Base-by-base conservation (phyloP, 2,113 vertebrate species). In the Acrocephalus arundinaceus region DNA sequence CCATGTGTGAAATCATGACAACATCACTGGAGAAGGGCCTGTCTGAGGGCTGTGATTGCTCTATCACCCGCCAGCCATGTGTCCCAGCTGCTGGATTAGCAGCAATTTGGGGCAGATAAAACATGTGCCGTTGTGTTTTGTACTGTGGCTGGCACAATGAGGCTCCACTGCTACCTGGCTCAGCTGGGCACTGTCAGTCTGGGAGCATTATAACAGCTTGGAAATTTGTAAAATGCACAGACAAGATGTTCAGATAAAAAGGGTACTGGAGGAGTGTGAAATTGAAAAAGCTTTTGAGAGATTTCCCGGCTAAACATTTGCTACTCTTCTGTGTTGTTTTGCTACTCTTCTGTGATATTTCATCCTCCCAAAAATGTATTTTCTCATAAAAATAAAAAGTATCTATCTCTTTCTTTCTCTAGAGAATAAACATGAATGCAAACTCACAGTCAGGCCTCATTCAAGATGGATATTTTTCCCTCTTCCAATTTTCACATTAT, bases 31-130 rank as follows among this genome's bases (percentile, higher is more conserved):
- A 48, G 81, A 66, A 61, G 23, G 25, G 45, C 35, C 48, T 9
- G 11, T 55, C 52, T 79, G 66, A 18, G 8, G 4, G 66, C 66
- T 43, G 49, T 10, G 49, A 33, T 11, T 65, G 54, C 1, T 0
- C 67, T 65, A 3, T 72, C 66, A 2, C 51, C 63, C 20, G 7
- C 9, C 46, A 78, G 71, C 48, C 9, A 0, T 21, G 13, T 39
- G 46, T 61, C 70, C 24, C 1, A 1, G 52, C 63, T 10, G 0
- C 65, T 7, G 75, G 72, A 55, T 51, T 68, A 39, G 62, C 25
- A 77, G 82, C 51, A 41, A 71, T 86, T 67, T 74, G 57, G 76
- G 68, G 27, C 55, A 90, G 88, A 94, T 93, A 52, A 92, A 91
- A 57, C 0, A 0, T 51, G 54, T 63, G 68, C 76, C 11, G 5